These are phyloP conservation scores for Cepaea hortensis DNA, from an alignment of 2,888 invertebrate species.

Conservation along the genomic window DNA sequence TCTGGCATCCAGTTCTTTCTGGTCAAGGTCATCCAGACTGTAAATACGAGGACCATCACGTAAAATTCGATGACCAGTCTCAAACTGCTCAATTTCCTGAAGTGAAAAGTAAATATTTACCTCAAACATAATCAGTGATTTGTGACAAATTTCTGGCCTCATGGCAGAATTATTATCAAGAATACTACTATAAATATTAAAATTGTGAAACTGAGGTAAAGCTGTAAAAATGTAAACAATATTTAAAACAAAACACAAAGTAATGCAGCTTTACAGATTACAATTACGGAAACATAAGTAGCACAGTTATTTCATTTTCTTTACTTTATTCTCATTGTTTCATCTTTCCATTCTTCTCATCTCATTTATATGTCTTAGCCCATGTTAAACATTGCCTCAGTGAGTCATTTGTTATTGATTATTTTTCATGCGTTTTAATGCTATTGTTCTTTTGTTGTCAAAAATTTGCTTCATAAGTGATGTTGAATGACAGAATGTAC, in stretches of 20 bases:
- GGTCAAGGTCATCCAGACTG: conserved; percentile 65
- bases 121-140: neutral
- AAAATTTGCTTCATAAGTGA: no score
- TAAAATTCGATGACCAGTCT: conserved; percentile 56
- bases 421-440: no score
- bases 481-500: no score
- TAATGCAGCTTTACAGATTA: no score
- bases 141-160: neutral
- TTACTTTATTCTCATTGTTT: no score
- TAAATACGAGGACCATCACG: conserved; percentile 63
- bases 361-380: no score
- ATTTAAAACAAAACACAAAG: no score
- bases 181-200: neutral
- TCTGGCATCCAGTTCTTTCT: conserved; percentile 55
- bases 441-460: no score
- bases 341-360: no score
- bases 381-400: no score
- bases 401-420: no score
- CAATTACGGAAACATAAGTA: neutral
- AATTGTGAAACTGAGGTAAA: neutral
- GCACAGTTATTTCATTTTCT: neutral
- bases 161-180: neutral
- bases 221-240: no score
- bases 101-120: neutral
- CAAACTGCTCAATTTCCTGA: conserved; percentile 66